Evolutionary conservation across 2,113 vertebrate genomes (phyloP).

Genomic region (Rhynchopsitta pachyrhyncha): DNA sequence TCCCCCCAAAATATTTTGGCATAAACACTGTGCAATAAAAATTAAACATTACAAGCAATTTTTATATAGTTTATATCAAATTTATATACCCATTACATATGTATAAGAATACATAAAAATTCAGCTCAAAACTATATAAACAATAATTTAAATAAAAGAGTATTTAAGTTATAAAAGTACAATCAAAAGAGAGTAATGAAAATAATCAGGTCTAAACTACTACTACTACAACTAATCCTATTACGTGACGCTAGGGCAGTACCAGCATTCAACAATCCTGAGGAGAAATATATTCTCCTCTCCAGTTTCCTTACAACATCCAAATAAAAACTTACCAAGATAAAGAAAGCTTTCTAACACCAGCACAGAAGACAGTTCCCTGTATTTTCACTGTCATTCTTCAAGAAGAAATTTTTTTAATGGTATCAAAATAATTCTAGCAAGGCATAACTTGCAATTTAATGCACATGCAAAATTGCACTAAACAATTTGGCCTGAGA

Average conservation of each 20-base stretch:
- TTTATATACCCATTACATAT: not conserved
- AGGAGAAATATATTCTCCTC: not conserved
- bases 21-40: not conserved
- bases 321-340: not conserved
- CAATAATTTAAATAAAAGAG: not conserved
- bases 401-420: not conserved
- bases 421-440: not conserved
- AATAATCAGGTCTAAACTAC: not conserved
- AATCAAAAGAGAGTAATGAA: not conserved
- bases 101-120: not conserved
- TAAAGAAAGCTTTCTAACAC: not conserved
- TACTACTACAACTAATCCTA: not conserved
- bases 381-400: not conserved
- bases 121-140: not conserved
- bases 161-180: not conserved
- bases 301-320: not conserved
- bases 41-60: not conserved
- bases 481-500: not conserved
- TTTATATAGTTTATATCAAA: not conserved
- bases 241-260: not conserved
- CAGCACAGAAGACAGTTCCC: not conserved
- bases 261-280: not conserved
- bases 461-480: not conserved
- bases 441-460: not conserved
- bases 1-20: not conserved